Conservation (phyloP, 2,888 invertebrate genomes). For the Nemurella pictetii region DNA sequence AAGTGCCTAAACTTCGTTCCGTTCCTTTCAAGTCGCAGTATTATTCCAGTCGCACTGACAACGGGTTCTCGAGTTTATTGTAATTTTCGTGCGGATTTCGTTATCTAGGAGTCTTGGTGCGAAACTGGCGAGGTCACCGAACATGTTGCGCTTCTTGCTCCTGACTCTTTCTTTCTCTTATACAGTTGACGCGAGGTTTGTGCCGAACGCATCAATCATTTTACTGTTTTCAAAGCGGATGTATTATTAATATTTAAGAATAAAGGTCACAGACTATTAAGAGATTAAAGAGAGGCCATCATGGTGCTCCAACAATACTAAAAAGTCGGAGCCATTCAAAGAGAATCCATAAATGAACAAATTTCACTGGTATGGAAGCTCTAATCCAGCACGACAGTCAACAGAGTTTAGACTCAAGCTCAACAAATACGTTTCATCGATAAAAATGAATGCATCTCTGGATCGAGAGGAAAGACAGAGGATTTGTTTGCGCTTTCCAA, state of each 20-base stretch:
- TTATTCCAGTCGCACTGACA: background rate
- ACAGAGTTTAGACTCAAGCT: background rate
- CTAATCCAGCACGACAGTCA: background rate
- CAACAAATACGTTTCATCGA: background rate
- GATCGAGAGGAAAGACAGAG: background rate
- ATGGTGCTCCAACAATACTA: background rate
- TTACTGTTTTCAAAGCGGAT: background rate
- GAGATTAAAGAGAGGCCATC: background rate
- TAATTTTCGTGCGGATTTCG: background rate
- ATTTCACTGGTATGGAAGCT: background rate
- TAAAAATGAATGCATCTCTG: background rate
- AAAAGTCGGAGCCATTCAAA: background rate
- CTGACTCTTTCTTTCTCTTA: background rate
- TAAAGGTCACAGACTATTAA: background rate
- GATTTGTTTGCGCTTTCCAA: background rate
- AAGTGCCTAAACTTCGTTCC: background rate
- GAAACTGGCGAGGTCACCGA: background rate
- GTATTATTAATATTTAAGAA: background rate
- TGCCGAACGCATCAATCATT: background rate
- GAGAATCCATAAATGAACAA: background rate
- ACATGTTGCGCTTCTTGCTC: background rate
- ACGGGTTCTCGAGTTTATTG: conserved; percentile 5
- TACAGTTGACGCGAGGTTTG: background rate
- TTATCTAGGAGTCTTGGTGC: background rate
- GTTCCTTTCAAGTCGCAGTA: background rate